A percentile compares a stretch with the other conserved stretches of the same genome.
These are phyloP conservation scores for Chrysotoxum bicinctum DNA, from an alignment of 2,888 invertebrate genomes.

Conservation along the genomic window DNA sequence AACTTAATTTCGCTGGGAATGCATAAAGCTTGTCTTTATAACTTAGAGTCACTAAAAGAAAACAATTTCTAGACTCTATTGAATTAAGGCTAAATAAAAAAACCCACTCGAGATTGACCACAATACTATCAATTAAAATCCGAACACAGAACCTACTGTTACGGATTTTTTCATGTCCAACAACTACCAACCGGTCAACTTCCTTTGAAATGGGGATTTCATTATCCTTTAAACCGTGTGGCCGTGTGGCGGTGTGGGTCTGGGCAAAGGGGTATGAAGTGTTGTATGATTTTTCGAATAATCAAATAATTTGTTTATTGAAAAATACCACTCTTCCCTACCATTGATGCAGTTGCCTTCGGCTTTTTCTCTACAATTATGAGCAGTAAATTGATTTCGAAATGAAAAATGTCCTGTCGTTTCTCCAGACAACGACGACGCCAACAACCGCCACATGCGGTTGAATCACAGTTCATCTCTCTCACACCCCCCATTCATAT, in stretches of 20 bases:
- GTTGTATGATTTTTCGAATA: slow-evolving; percentile 75
- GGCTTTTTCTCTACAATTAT: slow-evolving; percentile 79
- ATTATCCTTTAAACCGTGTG: not conserved
- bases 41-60: not conserved
- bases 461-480: slow-evolving; percentile 57
- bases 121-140: slow-evolving; percentile 65
- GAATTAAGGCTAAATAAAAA: not conserved
- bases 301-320: slow-evolving; percentile 81
- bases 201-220: slow-evolving; percentile 27
- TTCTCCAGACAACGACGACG: slow-evolving; percentile 67
- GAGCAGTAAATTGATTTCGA: slow-evolving; percentile 80
- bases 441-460: slow-evolving; percentile 51
- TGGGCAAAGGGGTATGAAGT: slow-evolving; percentile 8
- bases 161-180: slow-evolving; percentile 19
- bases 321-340: slow-evolving; percentile 73
- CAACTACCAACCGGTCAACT: slow-evolving; percentile 23
- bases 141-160: slow-evolving; percentile 31
- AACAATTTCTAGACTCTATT: not conserved
- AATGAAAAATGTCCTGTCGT: slow-evolving; percentile 77
- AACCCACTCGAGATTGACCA: slow-evolving; percentile 25
- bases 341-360: slow-evolving; percentile 5
- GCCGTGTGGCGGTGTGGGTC: not conserved
- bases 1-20: not conserved
- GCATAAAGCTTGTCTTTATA: too few relatives aligned
- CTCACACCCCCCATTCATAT: not conserved